phyloP scores from a whole-genome alignment of 2,888 invertebrate species.

The Stramonita haemastoma region DNA sequence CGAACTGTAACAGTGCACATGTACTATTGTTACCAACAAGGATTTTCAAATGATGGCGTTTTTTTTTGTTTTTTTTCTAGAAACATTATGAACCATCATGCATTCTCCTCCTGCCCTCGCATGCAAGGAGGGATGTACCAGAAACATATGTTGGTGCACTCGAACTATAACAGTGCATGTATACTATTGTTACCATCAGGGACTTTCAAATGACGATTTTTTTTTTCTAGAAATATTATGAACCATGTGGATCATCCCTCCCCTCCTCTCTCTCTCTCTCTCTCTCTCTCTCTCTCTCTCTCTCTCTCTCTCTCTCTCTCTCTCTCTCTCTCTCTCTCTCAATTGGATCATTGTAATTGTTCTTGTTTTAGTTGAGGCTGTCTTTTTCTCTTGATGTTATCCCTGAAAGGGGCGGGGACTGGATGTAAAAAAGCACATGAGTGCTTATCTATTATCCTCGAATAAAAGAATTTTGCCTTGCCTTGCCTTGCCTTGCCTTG shows the following conservation, averaged over 20 bases:
- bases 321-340: neutral
- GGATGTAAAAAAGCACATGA: too few species aligned
- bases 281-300: neutral
- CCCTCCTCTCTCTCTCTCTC: too few species aligned
- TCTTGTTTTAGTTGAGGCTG: too few species aligned
- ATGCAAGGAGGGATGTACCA: constrained; percentile 92
- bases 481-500: too few species aligned
- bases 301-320: neutral
- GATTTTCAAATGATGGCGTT: constrained; percentile 78
- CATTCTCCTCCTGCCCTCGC: constrained; percentile 65
- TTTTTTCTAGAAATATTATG: constrained; percentile 88
- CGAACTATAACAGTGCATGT: constrained; percentile 21
- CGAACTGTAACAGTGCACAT: constrained; percentile 23
- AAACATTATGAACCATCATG: constrained; percentile 83
- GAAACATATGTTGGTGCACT: constrained; percentile 34
- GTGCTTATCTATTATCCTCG: too few species aligned
- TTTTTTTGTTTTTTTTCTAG: constrained; percentile 99
- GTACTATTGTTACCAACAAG: constrained; percentile 74
- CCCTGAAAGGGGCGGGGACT: too few species aligned
- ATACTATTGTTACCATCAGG: constrained; percentile 74
- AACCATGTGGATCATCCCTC: too few species aligned
- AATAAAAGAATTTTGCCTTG: too few species aligned
- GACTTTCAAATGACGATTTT: constrained; percentile 81
- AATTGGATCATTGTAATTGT: too few species aligned
- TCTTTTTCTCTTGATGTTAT: too few species aligned